phyloP scores from a whole-genome alignment of 2,797 vertebrate genomes.

The Manis pentadactyla region DNA sequence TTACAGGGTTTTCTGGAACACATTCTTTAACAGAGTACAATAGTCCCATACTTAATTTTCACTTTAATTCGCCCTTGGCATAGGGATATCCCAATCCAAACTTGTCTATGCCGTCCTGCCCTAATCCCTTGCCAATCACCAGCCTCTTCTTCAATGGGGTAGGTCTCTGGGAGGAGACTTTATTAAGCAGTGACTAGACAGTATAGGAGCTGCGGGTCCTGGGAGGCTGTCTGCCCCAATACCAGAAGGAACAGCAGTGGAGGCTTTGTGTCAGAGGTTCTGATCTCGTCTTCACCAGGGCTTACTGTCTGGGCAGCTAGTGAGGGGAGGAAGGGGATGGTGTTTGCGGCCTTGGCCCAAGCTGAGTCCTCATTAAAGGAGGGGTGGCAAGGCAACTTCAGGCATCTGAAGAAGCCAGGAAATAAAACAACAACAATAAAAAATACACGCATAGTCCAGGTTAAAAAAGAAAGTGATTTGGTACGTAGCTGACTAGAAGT shows the following conservation, averaged over 20 bases:
- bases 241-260: not conserved
- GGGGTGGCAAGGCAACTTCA: not conserved
- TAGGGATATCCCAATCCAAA: not conserved
- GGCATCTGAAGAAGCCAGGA: not conserved
- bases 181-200: not conserved
- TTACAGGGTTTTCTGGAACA: not conserved
- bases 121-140: not conserved
- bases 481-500: not conserved
- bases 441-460: not conserved
- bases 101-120: not conserved
- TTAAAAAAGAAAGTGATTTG: not conserved
- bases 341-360: not conserved
- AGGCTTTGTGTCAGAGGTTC: not conserved
- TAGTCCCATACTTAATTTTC: slow-evolving; percentile 1
- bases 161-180: not conserved
- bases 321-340: not conserved
- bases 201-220: not conserved
- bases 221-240: not conserved
- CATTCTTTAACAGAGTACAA: slow-evolving; percentile 30
- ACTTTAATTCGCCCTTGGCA: slow-evolving; percentile 5
- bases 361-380: not conserved
- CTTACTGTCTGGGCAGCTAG: not conserved
- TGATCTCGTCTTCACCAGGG: not conserved
- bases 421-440: not conserved
- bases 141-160: not conserved